Percentiles rank a stretch among this genome's conserved stretches.
Evolutionary conservation across 1,140 invertebrate genomes (phyloP).

Genomic region (Papilio polytes): DNA sequence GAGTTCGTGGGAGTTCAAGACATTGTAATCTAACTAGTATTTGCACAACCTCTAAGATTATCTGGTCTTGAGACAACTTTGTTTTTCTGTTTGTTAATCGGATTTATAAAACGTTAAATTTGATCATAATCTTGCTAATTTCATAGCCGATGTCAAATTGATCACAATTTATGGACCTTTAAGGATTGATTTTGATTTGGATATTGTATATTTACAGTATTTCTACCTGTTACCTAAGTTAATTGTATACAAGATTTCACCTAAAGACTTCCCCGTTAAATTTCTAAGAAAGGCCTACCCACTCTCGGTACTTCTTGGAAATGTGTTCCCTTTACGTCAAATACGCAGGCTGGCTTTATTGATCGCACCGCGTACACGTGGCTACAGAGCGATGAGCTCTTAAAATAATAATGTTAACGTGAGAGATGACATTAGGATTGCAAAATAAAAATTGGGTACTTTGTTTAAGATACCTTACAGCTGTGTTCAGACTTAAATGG

Average conservation of each 20-base stretch:
- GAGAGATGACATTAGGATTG: background rate
- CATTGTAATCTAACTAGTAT: background rate
- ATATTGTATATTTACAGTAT: background rate
- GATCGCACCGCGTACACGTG: background rate
- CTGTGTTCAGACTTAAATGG: background rate
- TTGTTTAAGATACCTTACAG: background rate
- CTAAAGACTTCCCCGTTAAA: background rate
- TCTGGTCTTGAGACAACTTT: background rate
- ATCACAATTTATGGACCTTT: no score
- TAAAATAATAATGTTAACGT: background rate
- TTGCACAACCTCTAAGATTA: background rate
- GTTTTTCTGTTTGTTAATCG: no score
- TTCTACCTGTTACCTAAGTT: background rate
- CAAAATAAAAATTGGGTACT: background rate
- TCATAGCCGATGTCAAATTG: no score
- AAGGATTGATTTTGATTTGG: background rate
- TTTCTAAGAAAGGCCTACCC: background rate
- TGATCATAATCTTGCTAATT: no score
- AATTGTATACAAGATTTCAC: background rate
- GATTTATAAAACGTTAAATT: no score
- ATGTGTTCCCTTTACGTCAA: constrained; percentile 14
- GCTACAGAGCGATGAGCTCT: background rate
- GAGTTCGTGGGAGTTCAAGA: background rate
- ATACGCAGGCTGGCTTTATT: constrained; percentile 23
- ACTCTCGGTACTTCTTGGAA: background rate